Percentiles rank a stretch among this genome's conserved stretches.
These are phyloP conservation scores for Drosophila pectinifera DNA, from an alignment of 1,140 invertebrate species.

Conservation along the genomic window DNA sequence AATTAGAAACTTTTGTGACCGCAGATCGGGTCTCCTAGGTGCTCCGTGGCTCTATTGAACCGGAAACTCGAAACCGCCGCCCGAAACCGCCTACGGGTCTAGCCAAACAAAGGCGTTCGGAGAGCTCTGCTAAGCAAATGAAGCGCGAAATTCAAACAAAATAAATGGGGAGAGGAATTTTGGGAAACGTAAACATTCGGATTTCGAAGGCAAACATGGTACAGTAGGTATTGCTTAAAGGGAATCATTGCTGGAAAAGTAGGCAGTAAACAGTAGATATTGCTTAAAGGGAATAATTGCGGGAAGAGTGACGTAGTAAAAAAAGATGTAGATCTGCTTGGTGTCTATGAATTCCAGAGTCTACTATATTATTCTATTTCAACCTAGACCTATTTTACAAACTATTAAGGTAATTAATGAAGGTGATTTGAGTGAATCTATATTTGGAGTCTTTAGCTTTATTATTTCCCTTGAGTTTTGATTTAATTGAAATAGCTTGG, in stretches of 20 bases:
- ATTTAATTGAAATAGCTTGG: neutral
- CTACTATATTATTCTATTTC: too few relatives aligned
- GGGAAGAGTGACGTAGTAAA: too few relatives aligned
- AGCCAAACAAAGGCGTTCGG: constrained; percentile 31
- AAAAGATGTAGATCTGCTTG: too few relatives aligned
- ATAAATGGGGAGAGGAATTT: constrained; percentile 27
- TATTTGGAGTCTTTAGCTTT: neutral
- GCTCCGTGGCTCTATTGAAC: constrained; percentile 54
- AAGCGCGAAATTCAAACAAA: constrained; percentile 73
- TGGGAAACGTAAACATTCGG: constrained; percentile 23
- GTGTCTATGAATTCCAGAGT: too few relatives aligned
- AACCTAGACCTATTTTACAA: too few relatives aligned
- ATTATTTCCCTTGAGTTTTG: neutral
- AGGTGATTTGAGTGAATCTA: too few relatives aligned
- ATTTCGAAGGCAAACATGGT: constrained; percentile 8
- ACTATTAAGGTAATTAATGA: too few relatives aligned
- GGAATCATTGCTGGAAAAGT: too few relatives aligned
- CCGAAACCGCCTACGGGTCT: constrained; percentile 19
- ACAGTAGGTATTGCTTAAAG: constrained; percentile 1
- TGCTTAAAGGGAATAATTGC: too few relatives aligned
- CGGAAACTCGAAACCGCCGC: constrained; percentile 63
- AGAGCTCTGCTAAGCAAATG: constrained; percentile 54
- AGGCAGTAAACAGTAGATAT: constrained; percentile 16
- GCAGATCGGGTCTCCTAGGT: constrained; percentile 36
- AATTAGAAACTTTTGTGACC: constrained; percentile 60